phyloP scores from a whole-genome alignment of 2,113 vertebrate genomes.

The Cyprinodon variegatus region DNA sequence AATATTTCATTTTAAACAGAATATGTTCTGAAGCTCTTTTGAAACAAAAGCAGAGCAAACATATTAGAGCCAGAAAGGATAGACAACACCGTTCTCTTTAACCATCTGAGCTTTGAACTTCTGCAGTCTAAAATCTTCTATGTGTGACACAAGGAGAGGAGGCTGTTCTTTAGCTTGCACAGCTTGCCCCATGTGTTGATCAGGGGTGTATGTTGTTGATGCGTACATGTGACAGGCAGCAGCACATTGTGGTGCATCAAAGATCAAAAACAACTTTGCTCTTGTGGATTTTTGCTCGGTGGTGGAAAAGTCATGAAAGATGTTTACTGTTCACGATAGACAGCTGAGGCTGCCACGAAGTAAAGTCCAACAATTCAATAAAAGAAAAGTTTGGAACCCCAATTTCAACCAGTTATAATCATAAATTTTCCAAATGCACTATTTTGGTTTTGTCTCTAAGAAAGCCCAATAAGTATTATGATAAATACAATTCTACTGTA shows the following conservation, averaged over 20 bases:
- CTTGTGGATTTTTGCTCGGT: constrained; percentile 15
- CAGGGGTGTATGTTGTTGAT: constrained; percentile 29
- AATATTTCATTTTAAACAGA: not conserved
- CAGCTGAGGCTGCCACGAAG: constrained; percentile 13
- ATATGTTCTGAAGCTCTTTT: not conserved
- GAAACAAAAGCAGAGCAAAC: constrained; percentile 7
- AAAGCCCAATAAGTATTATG: not conserved
- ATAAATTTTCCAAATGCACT: constrained; percentile 13
- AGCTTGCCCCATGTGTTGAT: constrained; percentile 41
- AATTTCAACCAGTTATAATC: not conserved
- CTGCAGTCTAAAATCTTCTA: constrained; percentile 35
- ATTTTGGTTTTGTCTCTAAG: not conserved
- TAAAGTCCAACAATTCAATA: constrained; percentile 25
- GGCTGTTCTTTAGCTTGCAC: constrained; percentile 19
- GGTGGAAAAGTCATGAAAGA: not conserved
- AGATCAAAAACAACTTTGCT: constrained; percentile 44
- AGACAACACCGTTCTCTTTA: constrained; percentile 15
- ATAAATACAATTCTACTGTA: not conserved
- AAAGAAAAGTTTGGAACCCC: constrained; percentile 12
- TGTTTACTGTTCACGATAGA: constrained; percentile 11
- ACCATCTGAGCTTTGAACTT: constrained; percentile 36
- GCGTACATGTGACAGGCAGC: constrained; percentile 28
- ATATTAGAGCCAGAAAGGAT: constrained; percentile 5
- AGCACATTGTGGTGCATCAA: constrained; percentile 20
- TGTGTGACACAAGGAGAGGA: constrained; percentile 17